Evolutionary conservation across 2,888 invertebrate genomes (phyloP).

Genomic region (Caprella mutica): DNA sequence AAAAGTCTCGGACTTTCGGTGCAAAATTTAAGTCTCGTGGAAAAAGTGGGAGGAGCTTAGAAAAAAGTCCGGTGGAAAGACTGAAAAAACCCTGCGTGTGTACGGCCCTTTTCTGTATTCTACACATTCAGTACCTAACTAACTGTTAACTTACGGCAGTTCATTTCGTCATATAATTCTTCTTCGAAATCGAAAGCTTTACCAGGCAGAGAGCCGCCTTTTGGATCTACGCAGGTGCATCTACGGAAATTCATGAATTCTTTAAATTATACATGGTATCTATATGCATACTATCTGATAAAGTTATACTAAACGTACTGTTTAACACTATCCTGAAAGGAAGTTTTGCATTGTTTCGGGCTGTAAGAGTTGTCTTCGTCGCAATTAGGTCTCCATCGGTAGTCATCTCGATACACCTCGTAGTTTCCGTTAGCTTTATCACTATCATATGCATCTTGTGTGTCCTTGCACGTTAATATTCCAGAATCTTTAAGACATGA

Average conservation of each 20-base stretch:
- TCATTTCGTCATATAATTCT: slow-evolving; percentile 21
- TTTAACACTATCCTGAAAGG: background rate
- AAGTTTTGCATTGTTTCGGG: slow-evolving; percentile 20
- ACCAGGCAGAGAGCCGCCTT: slow-evolving; percentile 11
- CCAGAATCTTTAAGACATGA: background rate
- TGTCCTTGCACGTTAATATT: background rate
- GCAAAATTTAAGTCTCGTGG: no score
- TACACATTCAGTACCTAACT: no score
- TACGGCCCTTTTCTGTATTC: no score
- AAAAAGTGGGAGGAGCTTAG: no score
- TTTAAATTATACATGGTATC: background rate
- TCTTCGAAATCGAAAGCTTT: slow-evolving; percentile 12
- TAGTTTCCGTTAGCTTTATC: background rate
- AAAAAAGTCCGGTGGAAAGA: no score
- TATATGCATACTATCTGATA: background rate
- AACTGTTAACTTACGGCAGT: slow-evolving; percentile 32
- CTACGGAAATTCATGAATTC: slow-evolving; percentile 6
- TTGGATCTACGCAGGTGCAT: slow-evolving; percentile 28
- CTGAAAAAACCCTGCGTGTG: no score
- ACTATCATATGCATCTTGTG: slow-evolving; percentile 1
- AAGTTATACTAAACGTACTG: background rate
- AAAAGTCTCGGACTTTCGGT: no score
- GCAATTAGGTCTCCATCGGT: slow-evolving; percentile 21
- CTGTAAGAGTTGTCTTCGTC: background rate
- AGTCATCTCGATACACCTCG: slow-evolving; percentile 15